Evolutionary conservation across 1,140 invertebrate genomes (phyloP), one percentile per base, ranked within the genome.

Genomic region (Steinernema feltiae): DNA sequence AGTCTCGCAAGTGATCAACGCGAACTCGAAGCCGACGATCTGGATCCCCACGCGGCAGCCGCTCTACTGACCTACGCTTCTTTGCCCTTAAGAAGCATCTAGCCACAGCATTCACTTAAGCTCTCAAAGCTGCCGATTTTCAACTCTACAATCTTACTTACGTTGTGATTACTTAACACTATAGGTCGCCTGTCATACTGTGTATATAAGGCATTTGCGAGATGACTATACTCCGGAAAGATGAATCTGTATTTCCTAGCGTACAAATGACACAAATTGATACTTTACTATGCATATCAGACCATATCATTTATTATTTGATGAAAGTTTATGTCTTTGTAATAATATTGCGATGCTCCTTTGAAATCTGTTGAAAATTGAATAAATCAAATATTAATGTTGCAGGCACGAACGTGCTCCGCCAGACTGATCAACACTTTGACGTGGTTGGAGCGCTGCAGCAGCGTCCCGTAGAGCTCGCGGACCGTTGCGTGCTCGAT

Each of bases 1-100:
- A 88, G 93, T 96, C 71, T 97, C 98, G 88, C 92, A 93, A 84
- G 93, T 97, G 73, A 98, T 99, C 83, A 90, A 90, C 81, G 93
- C 95, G 83, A 94, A 98, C 88, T 94, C 94, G 80, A 94, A 94
- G 72, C 93, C 94, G 85, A 92, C 90, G 78, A 96, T 98, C 88
- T 99, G 96, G 96, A 93, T 98, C 81, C 94, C 95, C 82, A 92
- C 93, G 78, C 93, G 87, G 78, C 87, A 89, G 24, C 53, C 53
- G 3, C 53, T 63, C 12, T 27, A 63, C 53, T 63, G 24, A 63
- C 7, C 24, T 27, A 21, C 53, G 24, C 15, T 63, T 63, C 24
- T 27, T 63, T 15, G 12, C 53, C 53, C 12, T 21, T 27, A 27
- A 63, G 35, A 41, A 41, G 18, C 35, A 7, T 41, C 35, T 41